Evolutionary conservation across 1,140 invertebrate species (phyloP).

Genomic region (Phortica variegata): DNA sequence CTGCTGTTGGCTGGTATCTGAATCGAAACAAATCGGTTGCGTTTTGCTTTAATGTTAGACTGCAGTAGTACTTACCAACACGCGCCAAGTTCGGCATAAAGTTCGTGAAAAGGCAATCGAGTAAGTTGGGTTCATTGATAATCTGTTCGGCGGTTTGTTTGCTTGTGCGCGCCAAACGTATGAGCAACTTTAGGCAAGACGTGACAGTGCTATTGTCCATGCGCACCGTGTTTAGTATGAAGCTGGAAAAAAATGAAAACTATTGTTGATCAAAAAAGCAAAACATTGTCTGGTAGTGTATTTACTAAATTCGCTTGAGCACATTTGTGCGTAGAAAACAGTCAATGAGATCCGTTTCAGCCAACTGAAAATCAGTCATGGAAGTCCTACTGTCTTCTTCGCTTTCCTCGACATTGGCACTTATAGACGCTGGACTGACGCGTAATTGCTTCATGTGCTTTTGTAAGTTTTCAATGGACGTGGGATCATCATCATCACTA

Average conservation of each 20-base stretch:
- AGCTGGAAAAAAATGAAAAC: constrained; percentile 58
- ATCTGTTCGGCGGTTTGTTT: constrained; percentile 63
- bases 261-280: not conserved
- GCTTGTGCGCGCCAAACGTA: constrained; percentile 68
- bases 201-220: constrained; percentile 67
- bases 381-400: constrained; percentile 66
- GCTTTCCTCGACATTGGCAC: constrained; percentile 36
- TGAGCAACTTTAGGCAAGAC: constrained; percentile 71
- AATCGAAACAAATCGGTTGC: too few species aligned
- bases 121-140: constrained; percentile 61
- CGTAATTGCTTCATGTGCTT: constrained; percentile 39
- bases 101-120: constrained; percentile 61
- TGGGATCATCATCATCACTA: constrained; percentile 25
- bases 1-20: constrained; percentile 4
- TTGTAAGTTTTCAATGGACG: constrained; percentile 38
- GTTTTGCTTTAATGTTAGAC: too few species aligned
- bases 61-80: constrained; percentile 8
- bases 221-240: constrained; percentile 67
- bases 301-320: constrained; percentile 66
- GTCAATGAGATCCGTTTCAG: constrained; percentile 73
- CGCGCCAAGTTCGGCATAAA: constrained; percentile 60
- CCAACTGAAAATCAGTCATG: constrained; percentile 81
- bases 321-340: constrained; percentile 76
- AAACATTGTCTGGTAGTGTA: not conserved
- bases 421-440: constrained; percentile 23